Evolutionary conservation across 92 coral and sea anemone genomes (phyloP).

Genomic region (Micromussa lordhowensis): DNA sequence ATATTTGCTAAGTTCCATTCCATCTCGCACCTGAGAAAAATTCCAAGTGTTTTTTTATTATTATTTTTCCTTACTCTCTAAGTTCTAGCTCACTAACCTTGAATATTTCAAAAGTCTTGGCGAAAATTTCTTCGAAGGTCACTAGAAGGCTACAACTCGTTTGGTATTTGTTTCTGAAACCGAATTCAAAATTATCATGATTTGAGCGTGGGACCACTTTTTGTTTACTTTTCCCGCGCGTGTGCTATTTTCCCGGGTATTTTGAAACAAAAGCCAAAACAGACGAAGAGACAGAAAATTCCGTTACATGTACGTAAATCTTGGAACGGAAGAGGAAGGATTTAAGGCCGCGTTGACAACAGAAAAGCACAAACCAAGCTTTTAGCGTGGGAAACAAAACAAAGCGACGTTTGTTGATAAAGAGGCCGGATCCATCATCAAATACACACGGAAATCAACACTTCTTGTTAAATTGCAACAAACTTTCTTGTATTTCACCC

Average conservation of each 20-base stretch:
- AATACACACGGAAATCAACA: slow-evolving; percentile 19
- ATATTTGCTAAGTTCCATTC: background rate
- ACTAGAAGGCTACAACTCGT: background rate
- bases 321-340: slow-evolving; percentile 18
- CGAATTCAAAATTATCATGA: background rate
- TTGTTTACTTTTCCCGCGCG: background rate
- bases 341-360: slow-evolving; percentile 7
- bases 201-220: background rate
- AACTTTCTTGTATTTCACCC: slow-evolving; percentile 1
- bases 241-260: no score
- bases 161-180: background rate
- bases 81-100: background rate
- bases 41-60: background rate
- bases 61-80: background rate
- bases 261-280: background rate
- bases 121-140: background rate
- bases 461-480: background rate
- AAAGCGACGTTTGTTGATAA: background rate
- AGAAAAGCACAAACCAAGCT: background rate
- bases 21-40: background rate
- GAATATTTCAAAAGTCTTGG: background rate
- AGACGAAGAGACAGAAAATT: background rate
- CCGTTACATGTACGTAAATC: background rate
- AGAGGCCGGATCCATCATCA: background rate
- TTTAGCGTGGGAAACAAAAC: slow-evolving; percentile 36